Percentiles rank a stretch among this genome's conserved stretches.
Evolutionary conservation across 2,888 invertebrate genomes (phyloP).

Genomic region (Harpalus rufipes): DNA sequence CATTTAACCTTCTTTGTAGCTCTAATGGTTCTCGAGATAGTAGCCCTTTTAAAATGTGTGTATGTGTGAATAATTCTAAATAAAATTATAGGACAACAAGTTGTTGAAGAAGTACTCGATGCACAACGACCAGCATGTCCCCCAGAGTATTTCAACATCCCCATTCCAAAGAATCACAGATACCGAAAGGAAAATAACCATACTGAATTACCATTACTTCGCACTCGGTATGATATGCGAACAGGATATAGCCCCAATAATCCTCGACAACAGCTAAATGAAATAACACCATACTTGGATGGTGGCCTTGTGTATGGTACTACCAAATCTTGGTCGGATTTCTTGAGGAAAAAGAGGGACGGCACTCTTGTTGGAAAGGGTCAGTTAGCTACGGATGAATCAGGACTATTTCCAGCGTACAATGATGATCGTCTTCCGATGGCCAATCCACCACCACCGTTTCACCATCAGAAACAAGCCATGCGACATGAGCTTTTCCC

Average conservation of each 20-base stretch:
- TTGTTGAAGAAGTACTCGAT: constrained; percentile 82
- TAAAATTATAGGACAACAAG: constrained; percentile 79
- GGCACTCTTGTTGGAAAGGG: constrained; percentile 78
- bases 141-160: constrained; percentile 81
- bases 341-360: constrained; percentile 77
- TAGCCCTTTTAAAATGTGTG: not conserved
- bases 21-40: too few species aligned
- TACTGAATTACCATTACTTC: constrained; percentile 78
- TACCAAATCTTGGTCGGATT: constrained; percentile 80
- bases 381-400: constrained; percentile 76
- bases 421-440: constrained; percentile 79
- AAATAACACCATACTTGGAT: constrained; percentile 82
- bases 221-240: constrained; percentile 79
- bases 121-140: constrained; percentile 81
- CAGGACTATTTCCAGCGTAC: constrained; percentile 78
- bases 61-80: not conserved
- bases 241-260: constrained; percentile 81
- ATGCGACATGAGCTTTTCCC: constrained; percentile 75
- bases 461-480: constrained; percentile 76
- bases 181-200: constrained; percentile 73
- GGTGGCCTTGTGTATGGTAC: constrained; percentile 82
- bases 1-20: too few species aligned
- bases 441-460: constrained; percentile 81
- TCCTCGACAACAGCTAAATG: constrained; percentile 81
- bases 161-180: constrained; percentile 77